phyloP scores from a whole-genome alignment of 1,140 invertebrate genomes.

The Diorhabda elongata region DNA sequence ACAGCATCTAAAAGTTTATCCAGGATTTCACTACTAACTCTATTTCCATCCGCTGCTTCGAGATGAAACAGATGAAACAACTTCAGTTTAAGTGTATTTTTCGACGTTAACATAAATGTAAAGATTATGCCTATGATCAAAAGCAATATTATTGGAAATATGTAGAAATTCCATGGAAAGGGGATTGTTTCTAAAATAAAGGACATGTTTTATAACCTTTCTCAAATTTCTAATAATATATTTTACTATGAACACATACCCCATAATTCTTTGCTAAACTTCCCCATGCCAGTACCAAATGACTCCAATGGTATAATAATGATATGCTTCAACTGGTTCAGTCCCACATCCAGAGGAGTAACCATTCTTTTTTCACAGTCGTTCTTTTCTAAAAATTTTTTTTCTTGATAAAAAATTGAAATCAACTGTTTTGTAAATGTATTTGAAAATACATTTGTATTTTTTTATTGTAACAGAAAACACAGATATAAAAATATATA shows the following conservation, averaged over 20 bases:
- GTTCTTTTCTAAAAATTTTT: constrained; percentile 3
- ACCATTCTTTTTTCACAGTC: constrained; percentile 25
- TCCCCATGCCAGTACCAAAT: constrained; percentile 26
- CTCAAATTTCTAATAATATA: too few relatives aligned
- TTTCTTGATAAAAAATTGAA: too few relatives aligned
- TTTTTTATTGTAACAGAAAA: too few relatives aligned
- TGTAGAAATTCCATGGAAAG: constrained; percentile 21
- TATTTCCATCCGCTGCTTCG: constrained; percentile 4
- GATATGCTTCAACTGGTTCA: constrained; percentile 25
- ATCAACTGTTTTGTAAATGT: too few relatives aligned
- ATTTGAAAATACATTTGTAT: too few relatives aligned
- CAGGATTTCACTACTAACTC: constrained; percentile 3
- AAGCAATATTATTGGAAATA: constrained; percentile 27
- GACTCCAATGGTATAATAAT: constrained; percentile 26
- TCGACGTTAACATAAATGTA: constrained; percentile 8
- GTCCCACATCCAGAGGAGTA: constrained; percentile 24
- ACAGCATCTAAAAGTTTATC: constrained; percentile 15
- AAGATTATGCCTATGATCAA: constrained; percentile 20
- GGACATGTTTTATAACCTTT: neutral
- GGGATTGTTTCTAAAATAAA: constrained; percentile 24
- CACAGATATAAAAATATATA: too few relatives aligned
- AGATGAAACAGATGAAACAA: constrained; percentile 22
- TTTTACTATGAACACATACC: constrained; percentile 17
- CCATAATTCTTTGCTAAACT: constrained; percentile 26
- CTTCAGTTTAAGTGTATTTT: constrained; percentile 24